A percentile compares a stretch with the other conserved stretches of the same genome.
Conservation (phyloP, 2,888 invertebrate species). For the Torymus tubicola region DNA sequence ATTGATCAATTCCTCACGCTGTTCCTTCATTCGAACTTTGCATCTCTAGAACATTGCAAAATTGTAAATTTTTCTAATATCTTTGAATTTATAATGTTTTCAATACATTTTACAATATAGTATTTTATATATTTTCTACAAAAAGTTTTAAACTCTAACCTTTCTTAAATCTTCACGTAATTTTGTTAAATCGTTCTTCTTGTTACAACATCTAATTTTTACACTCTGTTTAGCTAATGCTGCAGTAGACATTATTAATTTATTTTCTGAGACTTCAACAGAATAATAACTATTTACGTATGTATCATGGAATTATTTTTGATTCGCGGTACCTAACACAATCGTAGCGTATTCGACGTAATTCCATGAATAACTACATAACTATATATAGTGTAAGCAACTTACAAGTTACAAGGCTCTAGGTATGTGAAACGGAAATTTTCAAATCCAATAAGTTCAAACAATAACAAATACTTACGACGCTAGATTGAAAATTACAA, state of each 20-base stretch:
- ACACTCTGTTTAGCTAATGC: constrained; percentile 45
- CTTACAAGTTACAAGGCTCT: neutral
- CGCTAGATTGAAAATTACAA: neutral
- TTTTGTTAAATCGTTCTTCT: constrained; percentile 47
- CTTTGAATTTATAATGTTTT: neutral
- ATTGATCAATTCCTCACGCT: constrained; percentile 48
- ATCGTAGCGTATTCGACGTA: neutral
- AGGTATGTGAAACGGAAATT: neutral
- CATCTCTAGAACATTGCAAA: constrained; percentile 40
- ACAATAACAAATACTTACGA: constrained; percentile 5
- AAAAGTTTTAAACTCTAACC: constrained; percentile 45
- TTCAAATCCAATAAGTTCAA: neutral
- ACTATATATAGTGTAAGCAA: neutral
- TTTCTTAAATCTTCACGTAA: constrained; percentile 53
- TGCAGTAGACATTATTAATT: constrained; percentile 38
- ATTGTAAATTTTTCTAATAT: neutral
- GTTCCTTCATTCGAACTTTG: constrained; percentile 49
- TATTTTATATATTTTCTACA: neutral
- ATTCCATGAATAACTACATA: neutral
- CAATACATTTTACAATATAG: neutral
- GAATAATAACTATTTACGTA: constrained; percentile 2
- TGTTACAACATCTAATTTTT: constrained; percentile 44
- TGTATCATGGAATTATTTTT: neutral
- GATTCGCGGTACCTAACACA: no score
- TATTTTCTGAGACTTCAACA: neutral